Base-by-base conservation (phyloP, 2,888 invertebrate species). In the Celastrina argiolus region DNA sequence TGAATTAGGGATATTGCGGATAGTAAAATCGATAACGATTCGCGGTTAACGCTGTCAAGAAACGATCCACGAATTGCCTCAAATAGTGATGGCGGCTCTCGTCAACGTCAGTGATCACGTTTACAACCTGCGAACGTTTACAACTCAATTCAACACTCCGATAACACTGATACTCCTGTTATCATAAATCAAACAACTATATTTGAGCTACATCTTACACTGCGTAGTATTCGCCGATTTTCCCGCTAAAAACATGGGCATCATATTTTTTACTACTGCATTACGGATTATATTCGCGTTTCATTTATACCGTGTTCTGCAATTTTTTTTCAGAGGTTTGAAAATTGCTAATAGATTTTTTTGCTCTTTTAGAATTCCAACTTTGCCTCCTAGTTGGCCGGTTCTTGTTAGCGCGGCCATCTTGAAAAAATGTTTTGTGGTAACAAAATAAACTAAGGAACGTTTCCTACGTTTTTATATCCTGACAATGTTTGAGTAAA, bases 11-110 rank as follows among this genome's bases (percentile, higher is more conserved):
- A 42, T n/a, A 42, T 7, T 42, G 42, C 42, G 42, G 42, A 31
- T 31, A 66, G 61, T 63, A 59, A 70, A 68, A 73, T 71, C 71
- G 68, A 72, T 74, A 70, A 18, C 34, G 45, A 68, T 70, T 69
- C 70, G 68, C 72, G 73, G 70, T 72, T 71, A 69, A 71, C 70
- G 39, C 65, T 68, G 64, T 68, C 66, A 69, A 72, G 68, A 56
- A 61, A 41, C 63, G 65, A 63, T 64, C 64, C 59, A 34, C 31
- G 56, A 51, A 56, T 56, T 63, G 31, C 72, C 73, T 70, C 74
- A 36, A 65, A 51, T 14, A 56, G 51, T 22, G 22, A 34, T 36
- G 65, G 66, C 72, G 72, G 71, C 69, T 66, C 69, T 71, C 73
- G 73, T 69, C 73, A 74, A 74, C 71, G 41, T 31, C 31, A 58